These are phyloP conservation scores for Eupithecia inturbata DNA, from an alignment of 2,888 invertebrate genomes.

Conservation along the genomic window DNA sequence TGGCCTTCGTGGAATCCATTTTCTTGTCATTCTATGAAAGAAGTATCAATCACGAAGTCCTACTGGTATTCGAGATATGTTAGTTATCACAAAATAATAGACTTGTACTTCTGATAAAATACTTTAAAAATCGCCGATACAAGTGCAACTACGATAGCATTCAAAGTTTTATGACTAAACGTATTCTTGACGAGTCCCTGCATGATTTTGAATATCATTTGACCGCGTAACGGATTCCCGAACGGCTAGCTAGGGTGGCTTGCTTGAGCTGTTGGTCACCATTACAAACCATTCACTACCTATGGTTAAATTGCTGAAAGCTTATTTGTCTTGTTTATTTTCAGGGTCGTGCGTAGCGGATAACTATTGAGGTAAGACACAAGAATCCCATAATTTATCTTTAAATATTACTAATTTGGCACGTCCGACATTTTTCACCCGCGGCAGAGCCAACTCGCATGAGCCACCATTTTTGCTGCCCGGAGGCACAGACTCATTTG, in stretches of 20 bases:
- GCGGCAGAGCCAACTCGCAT: background rate
- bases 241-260: background rate
- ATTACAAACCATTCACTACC: background rate
- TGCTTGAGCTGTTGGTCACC: background rate
- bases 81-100: too few species aligned
- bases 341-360: conserved; percentile 17
- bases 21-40: conserved; percentile 8
- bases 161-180: too few species aligned
- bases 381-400: background rate
- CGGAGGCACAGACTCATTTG: background rate
- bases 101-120: too few species aligned
- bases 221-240: background rate
- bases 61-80: background rate
- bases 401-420: conserved; percentile 4
- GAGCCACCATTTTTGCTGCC: conserved; percentile 3
- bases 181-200: background rate
- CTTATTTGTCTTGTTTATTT: background rate
- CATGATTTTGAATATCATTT: background rate
- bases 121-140: too few species aligned
- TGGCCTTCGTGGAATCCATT: conserved; percentile 5
- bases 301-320: background rate
- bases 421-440: background rate
- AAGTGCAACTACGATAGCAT: too few species aligned
- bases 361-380: conserved; percentile 24
- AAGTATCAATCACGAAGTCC: conserved; percentile 9